Percentiles rank a stretch among this genome's conserved stretches.
phyloP scores from a whole-genome alignment of 2,797 vertebrate species.

The Myripristis jacobus region DNA sequence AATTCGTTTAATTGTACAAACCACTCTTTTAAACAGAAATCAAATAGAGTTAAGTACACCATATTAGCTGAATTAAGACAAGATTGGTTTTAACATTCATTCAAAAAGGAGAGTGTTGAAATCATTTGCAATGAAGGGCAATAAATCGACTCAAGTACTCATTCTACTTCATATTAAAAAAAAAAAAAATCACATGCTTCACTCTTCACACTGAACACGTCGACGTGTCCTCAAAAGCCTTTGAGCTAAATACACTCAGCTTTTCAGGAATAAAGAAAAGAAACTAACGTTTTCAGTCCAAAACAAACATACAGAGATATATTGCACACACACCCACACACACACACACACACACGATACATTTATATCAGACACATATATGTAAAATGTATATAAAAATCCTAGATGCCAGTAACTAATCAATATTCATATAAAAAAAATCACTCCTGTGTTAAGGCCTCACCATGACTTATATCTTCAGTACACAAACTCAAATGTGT shows the following conservation, averaged over 20 bases:
- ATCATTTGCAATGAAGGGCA: conserved; percentile 15
- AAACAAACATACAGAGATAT: conserved; percentile 1
- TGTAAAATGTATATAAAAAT: not conserved
- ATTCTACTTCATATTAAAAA: conserved; percentile 9
- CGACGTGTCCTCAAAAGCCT: conserved; percentile 4
- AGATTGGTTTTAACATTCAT: not conserved
- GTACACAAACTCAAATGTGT: not conserved
- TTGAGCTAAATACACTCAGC: conserved; percentile 23
- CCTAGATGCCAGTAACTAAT: not conserved
- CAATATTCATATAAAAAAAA: conserved; percentile 13
- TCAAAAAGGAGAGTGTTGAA: conserved; percentile 3
- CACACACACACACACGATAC: not conserved
- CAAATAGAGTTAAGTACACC: not conserved
- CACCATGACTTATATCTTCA: not conserved
- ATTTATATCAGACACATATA: not conserved
- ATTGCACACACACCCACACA: not conserved
- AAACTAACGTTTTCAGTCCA: conserved; percentile 1
- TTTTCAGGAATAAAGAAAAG: conserved; percentile 41
- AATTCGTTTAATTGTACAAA: not conserved
- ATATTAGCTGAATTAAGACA: not conserved
- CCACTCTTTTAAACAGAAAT: not conserved
- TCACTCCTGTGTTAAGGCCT: not conserved
- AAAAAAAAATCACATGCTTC: not conserved
- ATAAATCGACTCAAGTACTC: not conserved
- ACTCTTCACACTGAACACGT: not conserved